Base-by-base conservation (phyloP, 1,140 invertebrate species). In the Cherax quadricarinatus region DNA sequence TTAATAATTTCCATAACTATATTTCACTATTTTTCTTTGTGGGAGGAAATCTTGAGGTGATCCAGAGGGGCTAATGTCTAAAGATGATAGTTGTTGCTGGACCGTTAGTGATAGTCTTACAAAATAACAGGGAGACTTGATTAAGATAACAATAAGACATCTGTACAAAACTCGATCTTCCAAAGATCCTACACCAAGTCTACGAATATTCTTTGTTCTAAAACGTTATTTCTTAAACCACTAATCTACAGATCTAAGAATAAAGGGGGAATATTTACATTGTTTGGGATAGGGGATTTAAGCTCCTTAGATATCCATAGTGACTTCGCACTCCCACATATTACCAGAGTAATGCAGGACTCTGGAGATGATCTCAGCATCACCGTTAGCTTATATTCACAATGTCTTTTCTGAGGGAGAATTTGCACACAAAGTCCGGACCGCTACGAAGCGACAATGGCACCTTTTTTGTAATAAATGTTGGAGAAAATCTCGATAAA, bases 161-260 rank as follows among this genome's bases (percentile, higher is more conserved):
- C 70, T 75, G 70, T 75, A 75, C 70, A 75, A 75, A 75, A 75
- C 30, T 24, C 70, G 70, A 75, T 75, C 70, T 75, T 75, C 24
- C 70, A 75, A 75, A 75, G 70, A 75, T 75, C 24, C 24, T 75
- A 75, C 70, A 75, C 70, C 70, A 75, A 10, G 24, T 30, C 70
- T 75, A 75, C 70, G 24, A 24, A 75, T 75, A 75, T 16, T 75
- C 70, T 75, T 75, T 30, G n/a, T 75, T 75, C 70, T 75, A 75
- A 75, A 75, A 75, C 5, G 70, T 75, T 30, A 30, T 75, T 75
- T 75, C 12, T 75, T 75, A 30, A 75, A 75, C 70, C 24, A 75
- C 70, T 75, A 75, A 30, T 30, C 70, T 75, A 75, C 70, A 75
- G 70, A 30, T n/a, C 70, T 75, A 75, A 75, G 70, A 75, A 9